Base-by-base conservation (phyloP, 2,797 vertebrate genomes). In the Sciurus vulgaris region DNA sequence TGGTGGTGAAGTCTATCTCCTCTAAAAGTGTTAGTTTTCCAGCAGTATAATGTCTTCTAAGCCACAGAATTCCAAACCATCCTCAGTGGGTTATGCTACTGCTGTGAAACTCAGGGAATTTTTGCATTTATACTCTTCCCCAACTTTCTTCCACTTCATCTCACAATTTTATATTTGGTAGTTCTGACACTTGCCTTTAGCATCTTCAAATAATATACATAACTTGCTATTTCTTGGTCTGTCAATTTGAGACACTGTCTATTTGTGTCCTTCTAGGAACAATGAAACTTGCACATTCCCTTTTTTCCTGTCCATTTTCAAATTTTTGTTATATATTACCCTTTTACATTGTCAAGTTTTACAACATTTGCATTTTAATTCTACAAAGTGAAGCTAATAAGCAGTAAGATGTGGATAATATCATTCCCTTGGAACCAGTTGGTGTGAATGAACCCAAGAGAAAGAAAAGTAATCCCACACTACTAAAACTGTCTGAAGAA, bases 341-440 rank as follows among this genome's bases (percentile, higher is more conserved):
- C 59, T 24, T 67, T 61, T 61, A 63, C 11, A 44, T 10, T 4
- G 33, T 35, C 30, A 61, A 67, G 61, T 89, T 94, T 82, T n/a
- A 59, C 49, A 87, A 84, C 26, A 90, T 35, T 84, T 49, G 35
- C 61, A 77, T 70, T 94, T 65, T 76, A 90, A 77, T 86, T 89
- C 17, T 86, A 74, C 88, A 78, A 89, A 85, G 3, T 74, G 86
- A 88, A 92, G n/a, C 5, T 56, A 86, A 81, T 56, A 77, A 77
- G 70, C 33, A 96, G 22, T 15, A 83, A 49, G 61, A 83, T 63
- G 61, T 11, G 65, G 63, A 83, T 56, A 35, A 38, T 47, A 30
- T 26, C 56, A 83, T n/a, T 88, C 44, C 28, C 51, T 81, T 22
- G 61, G n/a, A 78, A 54, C 9, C 30, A 77, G 41, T 67, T 67